Base-by-base conservation (phyloP, 2,888 invertebrate genomes). In the Pterostichus niger region DNA sequence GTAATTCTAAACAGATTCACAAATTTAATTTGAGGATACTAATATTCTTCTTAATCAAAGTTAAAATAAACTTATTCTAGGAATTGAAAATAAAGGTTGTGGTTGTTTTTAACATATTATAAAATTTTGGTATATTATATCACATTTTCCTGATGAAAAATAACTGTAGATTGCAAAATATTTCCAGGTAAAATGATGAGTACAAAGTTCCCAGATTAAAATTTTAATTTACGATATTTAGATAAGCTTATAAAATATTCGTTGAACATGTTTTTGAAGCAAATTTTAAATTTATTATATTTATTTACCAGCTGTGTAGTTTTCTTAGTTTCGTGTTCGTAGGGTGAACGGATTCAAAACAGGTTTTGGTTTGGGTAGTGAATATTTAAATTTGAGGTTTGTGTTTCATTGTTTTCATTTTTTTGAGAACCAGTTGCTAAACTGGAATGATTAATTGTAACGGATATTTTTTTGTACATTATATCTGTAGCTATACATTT, bases 401-500 rank as follows among this genome's bases (percentile, higher is more conserved):
- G 5, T 17, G 15, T 56, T 17, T 56, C 13, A 56, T 40, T 40
- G 40, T 40, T 40, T 40, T 40, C 6, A 9, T 59, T 59, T 59
- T 64, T 64, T 33, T 7, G 33, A 10, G 68, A 15, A 71, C 68
- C 44, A 40, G 68, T 71, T 71, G 9, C 11, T 15, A 71, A 64
- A 64, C n/a, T 31, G 64, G 68, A 6, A 71, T 71, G 44, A 40
- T 71, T 71, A 61, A 71, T 68, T 33, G 35, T 71, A 71, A 71
- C 68, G 68, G 68, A 35, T 44, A 44, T 44, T 71, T 71, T 35
- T 11, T 31, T 31, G 31, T 24, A 40, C 40, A 6, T 40, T 6
- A 40, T 49, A 49, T 11, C 49, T 49, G n/a, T 13, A 56, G 40
- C 40, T 7, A 40, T 13, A 13, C 1, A 6, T 56, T 56, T 24